A percentile compares a stretch with the other conserved stretches of the same genome.
phyloP scores from a whole-genome alignment of 2,888 invertebrate genomes.

The Mesodorylaimus sp. region DNA sequence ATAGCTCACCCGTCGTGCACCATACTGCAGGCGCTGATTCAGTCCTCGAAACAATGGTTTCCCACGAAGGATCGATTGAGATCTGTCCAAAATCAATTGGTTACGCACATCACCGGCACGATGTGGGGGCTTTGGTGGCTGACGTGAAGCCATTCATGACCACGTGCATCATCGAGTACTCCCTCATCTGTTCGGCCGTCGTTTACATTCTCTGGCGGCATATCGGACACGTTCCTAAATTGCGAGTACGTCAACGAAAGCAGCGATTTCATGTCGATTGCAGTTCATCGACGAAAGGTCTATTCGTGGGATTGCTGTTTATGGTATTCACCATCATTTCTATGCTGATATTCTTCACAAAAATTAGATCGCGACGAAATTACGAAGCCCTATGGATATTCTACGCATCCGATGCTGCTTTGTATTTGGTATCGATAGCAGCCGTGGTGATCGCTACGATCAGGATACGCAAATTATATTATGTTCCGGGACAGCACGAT shows the following conservation, averaged over 20 bases:
- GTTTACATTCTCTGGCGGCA: slow-evolving; percentile 92
- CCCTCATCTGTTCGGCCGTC: slow-evolving; percentile 78
- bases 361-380: slow-evolving; percentile 62
- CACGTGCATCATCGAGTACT: slow-evolving; percentile 86
- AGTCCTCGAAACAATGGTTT: too few species aligned
- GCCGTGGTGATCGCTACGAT: not conserved
- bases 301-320: slow-evolving; percentile 72
- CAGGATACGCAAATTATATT: not conserved
- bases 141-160: slow-evolving; percentile 58
- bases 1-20: too few species aligned
- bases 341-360: slow-evolving; percentile 81
- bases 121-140: not conserved
- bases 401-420: not conserved
- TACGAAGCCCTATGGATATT: slow-evolving; percentile 7
- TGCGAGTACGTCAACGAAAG: not conserved
- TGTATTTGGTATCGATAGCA: slow-evolving; percentile 1
- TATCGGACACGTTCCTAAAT: slow-evolving; percentile 32
- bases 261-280: slow-evolving; percentile 11
- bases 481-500: not conserved
- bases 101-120: too few species aligned
- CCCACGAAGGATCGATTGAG: too few species aligned
- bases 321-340: slow-evolving; percentile 76
- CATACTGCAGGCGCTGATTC: too few species aligned
- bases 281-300: slow-evolving; percentile 37
- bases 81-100: too few species aligned